Conservation (phyloP, 2,888 invertebrate genomes). For the Eudasyphora cyanicolor region DNA sequence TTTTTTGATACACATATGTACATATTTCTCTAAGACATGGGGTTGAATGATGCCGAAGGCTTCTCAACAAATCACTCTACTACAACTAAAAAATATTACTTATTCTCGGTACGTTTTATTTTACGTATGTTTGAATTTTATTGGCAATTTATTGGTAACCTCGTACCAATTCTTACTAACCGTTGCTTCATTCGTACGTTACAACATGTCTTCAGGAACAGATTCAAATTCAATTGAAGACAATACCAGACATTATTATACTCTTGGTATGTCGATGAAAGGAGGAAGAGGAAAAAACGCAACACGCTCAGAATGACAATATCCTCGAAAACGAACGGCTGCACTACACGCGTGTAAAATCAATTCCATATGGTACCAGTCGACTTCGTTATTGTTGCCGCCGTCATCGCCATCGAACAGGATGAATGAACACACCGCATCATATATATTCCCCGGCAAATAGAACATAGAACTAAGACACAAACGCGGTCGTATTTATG, state of each 20-base stretch:
- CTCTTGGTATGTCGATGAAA: background rate
- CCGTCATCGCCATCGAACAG: background rate
- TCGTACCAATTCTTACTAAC: too few species aligned
- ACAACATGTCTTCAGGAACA: conserved; percentile 14
- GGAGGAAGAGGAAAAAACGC: background rate
- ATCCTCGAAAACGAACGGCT: background rate
- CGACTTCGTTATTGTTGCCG: too few species aligned
- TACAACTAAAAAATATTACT: conserved; percentile 72
- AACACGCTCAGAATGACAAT: conserved; percentile 12
- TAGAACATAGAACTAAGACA: background rate
- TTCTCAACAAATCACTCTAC: conserved; percentile 72
- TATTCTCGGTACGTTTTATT: conserved; percentile 76
- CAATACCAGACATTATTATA: conserved; percentile 19
- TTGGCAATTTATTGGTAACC: conserved; percentile 74
- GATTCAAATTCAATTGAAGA: conserved; percentile 40
- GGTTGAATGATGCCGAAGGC: conserved; percentile 18
- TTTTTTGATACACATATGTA: background rate
- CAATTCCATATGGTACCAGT: conserved; percentile 27
- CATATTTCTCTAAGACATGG: background rate
- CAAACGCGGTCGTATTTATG: background rate
- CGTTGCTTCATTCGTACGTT: conserved; percentile 17
- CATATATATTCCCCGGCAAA: conserved; percentile 34
- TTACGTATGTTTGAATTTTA: conserved; percentile 77
- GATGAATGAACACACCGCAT: conserved; percentile 49
- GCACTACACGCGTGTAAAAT: background rate